A percentile compares a stretch with the other conserved stretches of the same genome.
phyloP scores from a whole-genome alignment of 2,888 invertebrate genomes.

The Xanthorhoe designata region DNA sequence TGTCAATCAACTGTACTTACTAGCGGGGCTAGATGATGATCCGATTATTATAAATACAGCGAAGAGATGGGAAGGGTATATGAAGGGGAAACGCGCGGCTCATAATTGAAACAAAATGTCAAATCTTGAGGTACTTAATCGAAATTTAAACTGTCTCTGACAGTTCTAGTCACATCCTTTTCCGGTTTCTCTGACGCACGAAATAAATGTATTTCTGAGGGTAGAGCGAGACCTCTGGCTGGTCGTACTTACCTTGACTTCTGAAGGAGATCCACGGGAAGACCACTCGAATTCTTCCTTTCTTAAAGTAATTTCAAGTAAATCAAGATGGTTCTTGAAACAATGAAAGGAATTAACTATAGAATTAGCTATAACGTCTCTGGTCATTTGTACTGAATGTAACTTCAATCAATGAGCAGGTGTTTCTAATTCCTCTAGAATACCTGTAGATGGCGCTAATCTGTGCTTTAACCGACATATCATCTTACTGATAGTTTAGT shows the following conservation, averaged over 20 bases:
- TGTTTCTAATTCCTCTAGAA: too few relatives aligned
- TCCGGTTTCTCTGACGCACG: constrained; percentile 4
- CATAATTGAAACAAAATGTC: constrained; percentile 90
- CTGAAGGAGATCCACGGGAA: neutral
- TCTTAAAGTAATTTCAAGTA: neutral
- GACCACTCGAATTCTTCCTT: neutral
- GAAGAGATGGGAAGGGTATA: constrained; percentile 97
- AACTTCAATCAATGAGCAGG: too few relatives aligned
- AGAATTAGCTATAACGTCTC: too few relatives aligned
- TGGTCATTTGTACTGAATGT: too few relatives aligned
- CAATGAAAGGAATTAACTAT: constrained; percentile 2
- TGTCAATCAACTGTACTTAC: constrained; percentile 96
- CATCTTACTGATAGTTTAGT: too few relatives aligned
- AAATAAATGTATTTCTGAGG: neutral
- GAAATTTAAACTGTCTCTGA: constrained; percentile 22
- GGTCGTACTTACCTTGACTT: neutral
- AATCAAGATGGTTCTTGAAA: neutral
- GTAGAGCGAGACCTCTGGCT: neutral
- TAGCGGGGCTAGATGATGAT: constrained; percentile 94
- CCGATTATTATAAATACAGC: constrained; percentile 93
- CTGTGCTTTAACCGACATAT: too few relatives aligned
- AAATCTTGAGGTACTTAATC: constrained; percentile 15
- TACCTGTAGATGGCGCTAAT: too few relatives aligned
- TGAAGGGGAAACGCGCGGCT: constrained; percentile 96
- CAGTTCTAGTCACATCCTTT: constrained; percentile 27